These are phyloP conservation scores for Phainopepla nitens DNA, from an alignment of 2,113 vertebrate species.

Conservation along the genomic window DNA sequence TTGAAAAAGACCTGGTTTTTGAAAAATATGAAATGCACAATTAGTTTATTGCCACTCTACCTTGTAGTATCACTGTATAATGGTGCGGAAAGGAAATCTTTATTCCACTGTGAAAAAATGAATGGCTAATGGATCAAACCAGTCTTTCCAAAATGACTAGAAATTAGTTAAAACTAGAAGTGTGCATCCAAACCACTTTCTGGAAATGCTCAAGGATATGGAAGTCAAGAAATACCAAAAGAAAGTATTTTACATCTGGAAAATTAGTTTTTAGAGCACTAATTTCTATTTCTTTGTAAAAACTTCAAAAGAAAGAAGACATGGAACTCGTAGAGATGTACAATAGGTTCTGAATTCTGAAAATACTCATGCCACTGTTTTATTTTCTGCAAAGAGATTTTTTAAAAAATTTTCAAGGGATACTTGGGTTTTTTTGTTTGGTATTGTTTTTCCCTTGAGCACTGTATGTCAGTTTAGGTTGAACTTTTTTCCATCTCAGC, in stretches of 20 bases:
- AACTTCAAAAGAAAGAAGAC: background rate
- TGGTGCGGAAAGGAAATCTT: background rate
- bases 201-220: background rate
- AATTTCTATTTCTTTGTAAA: background rate
- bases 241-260: background rate
- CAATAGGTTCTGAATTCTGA: background rate
- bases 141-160: background rate
- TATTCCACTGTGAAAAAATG: background rate
- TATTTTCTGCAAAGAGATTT: background rate
- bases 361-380: background rate
- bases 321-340: fast-evolving
- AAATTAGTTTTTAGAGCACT: background rate
- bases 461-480: background rate
- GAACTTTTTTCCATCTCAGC: background rate
- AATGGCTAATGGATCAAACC: background rate
- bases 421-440: background rate
- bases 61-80: background rate
- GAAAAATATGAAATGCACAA: background rate
- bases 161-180: background rate
- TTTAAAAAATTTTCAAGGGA: background rate
- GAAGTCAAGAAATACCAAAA: background rate
- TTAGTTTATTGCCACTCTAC: background rate
- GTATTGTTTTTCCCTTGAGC: background rate
- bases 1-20: background rate
- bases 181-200: background rate